Percentiles rank a stretch among this genome's conserved stretches.
phyloP scores from a whole-genome alignment of 2,888 invertebrate species.

The Nesidiocoris tenuis region DNA sequence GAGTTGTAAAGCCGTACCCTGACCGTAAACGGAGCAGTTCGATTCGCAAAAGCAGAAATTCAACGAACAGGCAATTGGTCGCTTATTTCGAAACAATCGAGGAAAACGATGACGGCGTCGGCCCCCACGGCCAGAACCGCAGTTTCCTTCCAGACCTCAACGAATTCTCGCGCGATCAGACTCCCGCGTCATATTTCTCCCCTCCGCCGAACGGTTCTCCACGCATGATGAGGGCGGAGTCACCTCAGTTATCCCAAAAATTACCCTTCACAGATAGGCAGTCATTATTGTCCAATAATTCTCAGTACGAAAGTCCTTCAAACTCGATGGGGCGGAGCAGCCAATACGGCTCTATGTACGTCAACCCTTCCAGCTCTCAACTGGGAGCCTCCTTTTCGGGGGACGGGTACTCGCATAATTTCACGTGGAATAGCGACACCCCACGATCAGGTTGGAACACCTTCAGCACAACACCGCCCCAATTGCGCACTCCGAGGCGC shows the following conservation, averaged over 20 bases:
- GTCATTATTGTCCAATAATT: background rate
- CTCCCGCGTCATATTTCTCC: conserved; percentile 21
- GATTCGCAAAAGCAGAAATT: background rate
- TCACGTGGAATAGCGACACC: background rate
- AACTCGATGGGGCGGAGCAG: background rate
- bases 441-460: background rate
- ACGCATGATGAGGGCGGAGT: conserved; percentile 30
- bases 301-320: conserved; percentile 4
- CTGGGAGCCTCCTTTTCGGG: background rate
- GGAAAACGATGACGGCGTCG: background rate
- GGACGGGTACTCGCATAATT: background rate
- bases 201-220: conserved; percentile 13
- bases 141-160: background rate
- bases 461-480: background rate
- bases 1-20: conserved; percentile 18
- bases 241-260: background rate
- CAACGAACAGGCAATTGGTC: conserved; percentile 1
- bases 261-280: background rate
- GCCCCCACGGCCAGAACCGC: background rate
- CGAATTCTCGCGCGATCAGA: background rate
- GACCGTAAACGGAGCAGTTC: background rate
- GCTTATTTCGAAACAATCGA: conserved; percentile 2
- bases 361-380: conserved; percentile 2
- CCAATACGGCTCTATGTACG: conserved; percentile 13
- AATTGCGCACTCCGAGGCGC: conserved; percentile 7